Conservation (phyloP, 2,797 vertebrate genomes). For the Bradypodion ventrale region DNA sequence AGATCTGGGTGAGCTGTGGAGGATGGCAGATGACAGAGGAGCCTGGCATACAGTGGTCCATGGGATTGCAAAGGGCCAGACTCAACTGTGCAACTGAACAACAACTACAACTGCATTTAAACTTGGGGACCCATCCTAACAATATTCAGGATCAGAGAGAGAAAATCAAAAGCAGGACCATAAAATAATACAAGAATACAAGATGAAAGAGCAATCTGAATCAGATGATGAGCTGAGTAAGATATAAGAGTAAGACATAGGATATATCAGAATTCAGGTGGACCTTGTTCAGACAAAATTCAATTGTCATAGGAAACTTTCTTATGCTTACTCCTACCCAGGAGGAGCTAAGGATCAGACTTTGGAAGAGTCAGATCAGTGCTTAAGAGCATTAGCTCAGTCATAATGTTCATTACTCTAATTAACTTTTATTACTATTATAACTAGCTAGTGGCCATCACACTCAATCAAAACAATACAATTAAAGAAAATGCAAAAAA, state of each 20-base stretch:
- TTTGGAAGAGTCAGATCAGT: not conserved
- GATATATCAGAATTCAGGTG: not conserved
- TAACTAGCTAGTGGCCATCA: too few relatives aligned
- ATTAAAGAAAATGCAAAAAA: too few relatives aligned
- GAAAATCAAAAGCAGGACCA: not conserved
- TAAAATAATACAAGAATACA: not conserved
- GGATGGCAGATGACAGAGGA: too few relatives aligned
- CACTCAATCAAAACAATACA: too few relatives aligned
- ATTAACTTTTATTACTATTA: too few relatives aligned
- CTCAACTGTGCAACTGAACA: too few relatives aligned
- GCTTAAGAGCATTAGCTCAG: too few relatives aligned
- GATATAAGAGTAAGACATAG: not conserved
- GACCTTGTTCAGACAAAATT: not conserved
- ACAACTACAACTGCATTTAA: too few relatives aligned
- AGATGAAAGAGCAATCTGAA: not conserved
- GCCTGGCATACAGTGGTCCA: too few relatives aligned
- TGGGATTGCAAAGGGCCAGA: too few relatives aligned
- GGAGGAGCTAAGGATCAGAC: not conserved
- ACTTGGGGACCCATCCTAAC: not conserved
- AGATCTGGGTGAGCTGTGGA: too few relatives aligned
- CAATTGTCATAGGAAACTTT: not conserved
- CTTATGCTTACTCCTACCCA: not conserved
- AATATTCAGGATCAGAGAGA: not conserved
- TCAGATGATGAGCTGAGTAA: not conserved
- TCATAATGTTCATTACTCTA: too few relatives aligned